Base-by-base conservation (phyloP, 92 coral and sea anemone genomes). In the Actinernus sp. region DNA sequence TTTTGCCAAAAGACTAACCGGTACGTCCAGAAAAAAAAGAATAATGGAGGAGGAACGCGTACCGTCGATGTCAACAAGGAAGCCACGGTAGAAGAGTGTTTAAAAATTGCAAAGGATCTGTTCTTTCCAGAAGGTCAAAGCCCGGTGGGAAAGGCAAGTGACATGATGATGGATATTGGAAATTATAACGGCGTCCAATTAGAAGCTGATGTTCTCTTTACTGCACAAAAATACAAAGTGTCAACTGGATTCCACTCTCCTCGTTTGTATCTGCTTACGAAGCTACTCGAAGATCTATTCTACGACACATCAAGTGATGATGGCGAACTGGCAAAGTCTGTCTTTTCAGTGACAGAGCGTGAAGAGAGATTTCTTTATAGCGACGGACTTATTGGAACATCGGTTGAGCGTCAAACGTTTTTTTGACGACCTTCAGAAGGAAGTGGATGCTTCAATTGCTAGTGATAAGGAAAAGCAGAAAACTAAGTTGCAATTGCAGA, bases 311-410 rank as follows among this genome's bases (percentile, higher is more conserved):
- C n/a, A n/a, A n/a, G n/a, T n/a, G n/a, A n/a, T n/a, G n/a, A n/a
- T n/a, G n/a, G n/a, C n/a, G n/a, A n/a, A n/a, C n/a, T n/a, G n/a
- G n/a, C n/a, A n/a, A n/a, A n/a, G n/a, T n/a, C n/a, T n/a, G n/a
- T n/a, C n/a, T n/a, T n/a, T n/a, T n/a, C n/a, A n/a, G n/a, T n/a
- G n/a, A n/a, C n/a, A n/a, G n/a, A n/a, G n/a, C n/a, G n/a, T n/a
- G n/a, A n/a, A n/a, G n/a, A n/a, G n/a, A n/a, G n/a, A n/a, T n/a
- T n/a, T n/a, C n/a, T n/a, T n/a, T n/a, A n/a, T n/a, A n/a, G n/a
- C n/a, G n/a, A n/a, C n/a, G n/a, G n/a, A 22, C 65, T 70, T 19
- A 70, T 70, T 56, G 77, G 66, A n/a, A 69, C 43, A 5, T 55
- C 66, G 43, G 68, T 56, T 43, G 78, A 71, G 38, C 46, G 78